Evolutionary conservation across 2,113 vertebrate species (phyloP).

Genomic region (Rafetus swinhoei): DNA sequence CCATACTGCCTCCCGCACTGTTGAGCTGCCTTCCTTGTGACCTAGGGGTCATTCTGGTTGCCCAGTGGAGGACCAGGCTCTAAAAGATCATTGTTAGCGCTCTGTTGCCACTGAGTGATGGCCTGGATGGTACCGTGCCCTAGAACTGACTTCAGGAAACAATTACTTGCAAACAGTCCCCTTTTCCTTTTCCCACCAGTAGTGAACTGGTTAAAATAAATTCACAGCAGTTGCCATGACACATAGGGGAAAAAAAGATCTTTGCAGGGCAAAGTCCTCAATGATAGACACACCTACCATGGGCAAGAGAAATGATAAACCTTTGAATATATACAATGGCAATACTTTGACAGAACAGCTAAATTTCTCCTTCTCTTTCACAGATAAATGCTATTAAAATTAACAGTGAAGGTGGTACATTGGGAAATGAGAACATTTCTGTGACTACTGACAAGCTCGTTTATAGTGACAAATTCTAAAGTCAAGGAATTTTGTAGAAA

Average conservation of each 20-base stretch:
- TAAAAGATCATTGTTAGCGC: not conserved
- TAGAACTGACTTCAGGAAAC: not conserved
- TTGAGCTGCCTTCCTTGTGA: not conserved
- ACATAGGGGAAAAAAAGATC: not conserved
- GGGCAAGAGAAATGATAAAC: not conserved
- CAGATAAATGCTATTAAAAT: not conserved
- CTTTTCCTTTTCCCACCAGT: not conserved
- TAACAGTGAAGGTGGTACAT: not conserved
- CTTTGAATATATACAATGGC: not conserved
- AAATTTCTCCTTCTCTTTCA: not conserved
- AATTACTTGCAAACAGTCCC: not conserved
- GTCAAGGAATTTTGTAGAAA: not conserved
- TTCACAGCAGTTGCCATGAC: not conserved
- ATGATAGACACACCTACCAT: not conserved
- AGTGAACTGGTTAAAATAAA: not conserved
- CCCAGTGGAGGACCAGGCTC: not conserved
- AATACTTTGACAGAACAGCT: not conserved
- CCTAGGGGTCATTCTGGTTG: not conserved
- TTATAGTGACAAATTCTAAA: not conserved
- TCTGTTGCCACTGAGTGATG: not conserved
- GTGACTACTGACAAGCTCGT: not conserved
- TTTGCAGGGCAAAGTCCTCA: not conserved
- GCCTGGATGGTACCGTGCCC: not conserved
- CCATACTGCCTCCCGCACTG: not conserved
- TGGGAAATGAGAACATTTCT: not conserved